These are phyloP conservation scores for Dolichomitus sp. DNA, from an alignment of 2,888 invertebrate species.

Conservation along the genomic window DNA sequence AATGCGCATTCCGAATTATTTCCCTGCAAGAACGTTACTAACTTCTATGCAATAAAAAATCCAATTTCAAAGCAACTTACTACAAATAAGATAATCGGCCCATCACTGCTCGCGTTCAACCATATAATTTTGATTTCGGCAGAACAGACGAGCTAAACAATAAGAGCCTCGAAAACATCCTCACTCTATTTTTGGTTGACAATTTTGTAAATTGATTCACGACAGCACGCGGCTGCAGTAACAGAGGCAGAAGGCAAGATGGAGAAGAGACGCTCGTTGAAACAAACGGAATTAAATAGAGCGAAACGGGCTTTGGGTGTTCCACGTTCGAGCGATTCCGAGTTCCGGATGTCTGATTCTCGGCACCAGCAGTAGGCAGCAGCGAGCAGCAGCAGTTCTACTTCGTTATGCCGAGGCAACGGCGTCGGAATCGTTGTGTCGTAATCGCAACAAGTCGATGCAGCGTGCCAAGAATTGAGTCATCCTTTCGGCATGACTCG, in stretches of 20 bases:
- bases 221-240: conserved; percentile 28
- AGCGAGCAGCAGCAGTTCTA: conserved; percentile 44
- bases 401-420: conserved; percentile 53
- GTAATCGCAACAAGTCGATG: conserved; percentile 73
- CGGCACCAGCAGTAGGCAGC: conserved; percentile 24
- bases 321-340: conserved; percentile 67
- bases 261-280: conserved; percentile 44
- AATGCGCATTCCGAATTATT: no score
- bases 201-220: conserved; percentile 64
- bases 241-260: conserved; percentile 36
- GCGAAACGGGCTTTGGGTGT: conserved; percentile 63
- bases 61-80: background rate
- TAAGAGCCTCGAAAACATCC: conserved; percentile 27
- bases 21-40: no score
- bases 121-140: background rate
- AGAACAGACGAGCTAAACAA: background rate
- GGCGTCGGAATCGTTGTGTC: conserved; percentile 52
- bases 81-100: background rate
- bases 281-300: conserved; percentile 68
- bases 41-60: background rate
- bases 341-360: conserved; percentile 68
- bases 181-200: conserved; percentile 60
- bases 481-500: conserved; percentile 71
- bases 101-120: background rate
- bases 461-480: conserved; percentile 80